Base-by-base conservation (phyloP, 2,888 invertebrate species). In the Ophioninae sp. region DNA sequence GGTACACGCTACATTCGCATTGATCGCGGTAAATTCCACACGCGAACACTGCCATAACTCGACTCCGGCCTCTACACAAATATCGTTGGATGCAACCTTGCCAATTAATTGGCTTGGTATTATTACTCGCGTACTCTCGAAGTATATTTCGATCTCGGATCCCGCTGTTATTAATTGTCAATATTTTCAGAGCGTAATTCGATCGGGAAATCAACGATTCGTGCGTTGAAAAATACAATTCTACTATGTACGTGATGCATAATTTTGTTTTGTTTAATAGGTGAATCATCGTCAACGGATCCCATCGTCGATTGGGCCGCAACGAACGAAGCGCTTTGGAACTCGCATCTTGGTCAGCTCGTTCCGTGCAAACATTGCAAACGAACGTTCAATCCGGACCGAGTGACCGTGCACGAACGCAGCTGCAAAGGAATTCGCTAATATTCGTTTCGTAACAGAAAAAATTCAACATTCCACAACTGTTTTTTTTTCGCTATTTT, bases 341-440 rank as follows among this genome's bases (percentile, higher is more conserved):
- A 94, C 87, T 91, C 93, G 6, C 93, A 94, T 73, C 93, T 95
- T 72, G 91, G 91, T 10, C 94, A 94, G 85, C 92, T 95, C 78
- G 92, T 95, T 10, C 94, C 94, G 0, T 95, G 95, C 88, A 93
- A 93, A 61, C 93, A 93, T 86, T 95, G 95, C 89, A 94, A 94
- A 10, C 92, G 95, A 7, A 95, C 94, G n/a, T 95, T 95, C 90
- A 93, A 94, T 88, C 95, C 95, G 0, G 95, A 95, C 87, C 93
- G 95, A 17, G 92, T 95, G 0, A 89, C 92, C 23, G 93, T 95
- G 7, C 95, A 95, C 88, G 94, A 94, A 86, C 92, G 94, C 74
- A 94, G 94, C 81, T 95, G 95, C 88, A 93, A 93, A 82, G 92
- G 92, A 61, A 88, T 72, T 21, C 85, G 85, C 80, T 87, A 81